phyloP scores from a whole-genome alignment of 2,113 vertebrate genomes.

The Hyperopisus bebe region DNA sequence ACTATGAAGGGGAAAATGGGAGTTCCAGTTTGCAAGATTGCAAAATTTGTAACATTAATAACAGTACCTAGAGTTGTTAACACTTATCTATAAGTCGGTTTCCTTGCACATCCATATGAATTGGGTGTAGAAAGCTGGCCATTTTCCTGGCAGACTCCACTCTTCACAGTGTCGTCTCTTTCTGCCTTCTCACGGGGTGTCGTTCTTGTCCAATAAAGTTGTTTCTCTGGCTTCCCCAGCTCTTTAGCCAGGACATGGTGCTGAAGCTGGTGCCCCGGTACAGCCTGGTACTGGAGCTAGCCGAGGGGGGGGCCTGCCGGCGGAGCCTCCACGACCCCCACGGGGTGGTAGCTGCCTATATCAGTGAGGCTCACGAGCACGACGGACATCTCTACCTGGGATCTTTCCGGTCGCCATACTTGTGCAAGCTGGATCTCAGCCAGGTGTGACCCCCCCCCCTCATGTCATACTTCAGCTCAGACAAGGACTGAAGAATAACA shows the following conservation, averaged over 20 bases:
- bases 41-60: not conserved
- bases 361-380: conserved; percentile 84
- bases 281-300: conserved; percentile 83
- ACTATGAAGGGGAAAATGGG: not conserved
- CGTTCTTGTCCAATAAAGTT: not conserved
- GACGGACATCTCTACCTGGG: conserved; percentile 81
- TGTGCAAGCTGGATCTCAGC: conserved; percentile 75
- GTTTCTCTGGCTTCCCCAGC: conserved; percentile 48
- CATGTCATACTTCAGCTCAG: not conserved
- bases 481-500: not conserved
- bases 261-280: conserved; percentile 80
- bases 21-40: not conserved
- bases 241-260: conserved; percentile 79
- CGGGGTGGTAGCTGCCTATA: conserved; percentile 65
- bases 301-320: conserved; percentile 74
- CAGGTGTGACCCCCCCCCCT: conserved; percentile 46
- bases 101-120: not conserved
- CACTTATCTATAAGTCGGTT: not conserved
- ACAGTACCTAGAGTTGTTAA: not conserved
- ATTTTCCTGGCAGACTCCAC: not conserved
- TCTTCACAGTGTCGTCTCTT: not conserved
- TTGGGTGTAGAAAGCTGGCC: not conserved
- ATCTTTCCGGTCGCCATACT: conserved; percentile 80
- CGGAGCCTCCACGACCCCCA: conserved; percentile 88
- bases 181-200: not conserved